A percentile compares a stretch with the other conserved stretches of the same genome.
These are phyloP conservation scores for Vesta saturnalis DNA, from an alignment of 2,888 invertebrate genomes.

Conservation along the genomic window DNA sequence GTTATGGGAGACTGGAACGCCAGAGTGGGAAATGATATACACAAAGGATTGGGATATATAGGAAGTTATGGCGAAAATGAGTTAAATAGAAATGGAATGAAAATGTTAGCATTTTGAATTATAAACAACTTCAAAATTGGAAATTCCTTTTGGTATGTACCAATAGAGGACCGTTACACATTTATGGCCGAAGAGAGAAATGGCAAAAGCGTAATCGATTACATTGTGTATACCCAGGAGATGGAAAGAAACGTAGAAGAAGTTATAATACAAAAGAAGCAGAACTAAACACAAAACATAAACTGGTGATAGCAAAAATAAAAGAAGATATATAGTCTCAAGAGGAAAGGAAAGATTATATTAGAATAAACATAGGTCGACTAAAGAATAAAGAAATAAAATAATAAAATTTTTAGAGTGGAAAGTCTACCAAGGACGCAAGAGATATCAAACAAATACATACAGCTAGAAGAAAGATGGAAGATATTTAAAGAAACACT, in stretches of 20 bases:
- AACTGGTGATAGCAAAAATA: not conserved
- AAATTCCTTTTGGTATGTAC: too few species aligned
- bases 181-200: too few species aligned
- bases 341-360: not conserved
- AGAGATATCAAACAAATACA: not conserved
- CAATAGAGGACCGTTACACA: too few species aligned
- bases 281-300: not conserved
- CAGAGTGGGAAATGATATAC: too few species aligned
- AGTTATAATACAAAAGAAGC: not conserved
- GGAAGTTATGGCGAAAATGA: too few species aligned
- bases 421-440: not conserved
- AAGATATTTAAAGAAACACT: too few species aligned
- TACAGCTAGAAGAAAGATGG: not conserved
- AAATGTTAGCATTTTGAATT: too few species aligned
- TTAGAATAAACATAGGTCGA: too few species aligned
- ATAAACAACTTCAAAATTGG: too few species aligned
- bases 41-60: too few species aligned
- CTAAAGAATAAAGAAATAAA: not conserved
- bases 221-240: not conserved
- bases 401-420: not conserved
- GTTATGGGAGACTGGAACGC: too few species aligned
- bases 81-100: too few species aligned
- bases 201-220: not conserved
- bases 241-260: not conserved
- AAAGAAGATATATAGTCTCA: not conserved